Evolutionary conservation across 2,888 invertebrate genomes (phyloP).

Genomic region (Melieria crassipennis): DNA sequence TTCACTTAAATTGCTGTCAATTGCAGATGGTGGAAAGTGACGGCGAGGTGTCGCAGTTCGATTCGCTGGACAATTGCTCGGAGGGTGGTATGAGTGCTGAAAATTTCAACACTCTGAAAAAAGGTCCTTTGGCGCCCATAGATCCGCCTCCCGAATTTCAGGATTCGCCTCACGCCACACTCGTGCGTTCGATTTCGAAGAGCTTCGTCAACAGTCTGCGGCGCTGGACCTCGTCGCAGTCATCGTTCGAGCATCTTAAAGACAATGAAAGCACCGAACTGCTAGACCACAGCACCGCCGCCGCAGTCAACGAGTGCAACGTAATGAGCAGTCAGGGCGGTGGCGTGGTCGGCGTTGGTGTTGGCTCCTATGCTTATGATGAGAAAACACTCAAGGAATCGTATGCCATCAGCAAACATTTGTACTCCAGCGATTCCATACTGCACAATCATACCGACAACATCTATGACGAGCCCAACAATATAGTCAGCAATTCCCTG

Average conservation of each 20-base stretch:
- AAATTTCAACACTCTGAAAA: slow-evolving; percentile 84
- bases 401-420: slow-evolving; percentile 59
- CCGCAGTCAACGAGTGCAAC: slow-evolving; percentile 31
- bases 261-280: slow-evolving; percentile 44
- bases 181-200: slow-evolving; percentile 61
- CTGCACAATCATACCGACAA: slow-evolving; percentile 62
- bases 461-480: slow-evolving; percentile 66
- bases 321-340: slow-evolving; percentile 8
- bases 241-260: slow-evolving; percentile 61
- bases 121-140: slow-evolving; percentile 78
- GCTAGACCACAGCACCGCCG: slow-evolving; percentile 29
- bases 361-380: slow-evolving; percentile 38
- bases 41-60: slow-evolving; percentile 82
- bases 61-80: slow-evolving; percentile 78
- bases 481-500: slow-evolving; percentile 58
- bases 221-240: slow-evolving; percentile 63
- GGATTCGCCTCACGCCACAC: slow-evolving; percentile 65
- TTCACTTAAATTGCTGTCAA: background rate
- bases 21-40: slow-evolving; percentile 82
- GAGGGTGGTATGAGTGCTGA: slow-evolving; percentile 82
- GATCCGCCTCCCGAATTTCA: slow-evolving; percentile 90
- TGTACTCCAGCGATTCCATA: slow-evolving; percentile 65
- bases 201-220: slow-evolving; percentile 55
- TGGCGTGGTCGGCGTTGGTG: slow-evolving; percentile 20
- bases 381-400: slow-evolving; percentile 55